Conservation (phyloP, 2,888 invertebrate species). For the Pediacus dermestoides region DNA sequence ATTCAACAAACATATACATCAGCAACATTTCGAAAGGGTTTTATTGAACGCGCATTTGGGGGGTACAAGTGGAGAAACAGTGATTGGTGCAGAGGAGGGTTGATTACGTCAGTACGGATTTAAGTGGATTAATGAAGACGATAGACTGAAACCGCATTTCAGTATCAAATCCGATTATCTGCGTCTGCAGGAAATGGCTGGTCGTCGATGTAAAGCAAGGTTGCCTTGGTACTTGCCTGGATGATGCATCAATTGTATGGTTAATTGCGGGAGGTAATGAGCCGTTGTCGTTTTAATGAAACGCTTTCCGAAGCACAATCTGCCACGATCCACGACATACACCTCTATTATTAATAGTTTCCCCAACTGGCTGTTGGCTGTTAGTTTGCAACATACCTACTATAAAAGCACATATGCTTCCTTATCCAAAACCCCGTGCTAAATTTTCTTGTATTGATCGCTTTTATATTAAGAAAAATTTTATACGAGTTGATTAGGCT, state of each 20-base stretch:
- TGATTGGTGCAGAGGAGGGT: neutral
- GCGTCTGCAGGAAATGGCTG: conserved; percentile 7
- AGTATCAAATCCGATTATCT: conserved; percentile 20
- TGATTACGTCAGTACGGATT: conserved; percentile 7
- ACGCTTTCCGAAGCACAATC: conserved; percentile 28
- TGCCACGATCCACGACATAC: too few species aligned
- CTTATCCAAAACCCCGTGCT: too few species aligned
- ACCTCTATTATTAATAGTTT: too few species aligned
- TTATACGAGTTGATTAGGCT: too few species aligned
- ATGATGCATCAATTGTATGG: conserved; percentile 25
- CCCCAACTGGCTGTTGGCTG: too few species aligned
- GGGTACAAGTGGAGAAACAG: conserved; percentile 1
- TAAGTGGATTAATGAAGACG: conserved; percentile 21
- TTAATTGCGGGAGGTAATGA: conserved; percentile 35
- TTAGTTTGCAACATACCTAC: too few species aligned
- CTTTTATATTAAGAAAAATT: too few species aligned
- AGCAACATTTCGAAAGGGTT: neutral
- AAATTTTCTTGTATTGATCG: too few species aligned
- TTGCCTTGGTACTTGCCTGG: conserved; percentile 1
- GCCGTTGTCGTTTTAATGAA: conserved; percentile 36
- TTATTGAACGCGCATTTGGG: neutral
- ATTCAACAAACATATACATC: neutral
- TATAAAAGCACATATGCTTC: too few species aligned
- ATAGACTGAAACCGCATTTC: conserved; percentile 14
- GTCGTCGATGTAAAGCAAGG: neutral